Evolutionary conservation across 2,888 invertebrate species (phyloP), one percentile per base, ranked within the genome.

Genomic region (Zygothrica quintamaculata): DNA sequence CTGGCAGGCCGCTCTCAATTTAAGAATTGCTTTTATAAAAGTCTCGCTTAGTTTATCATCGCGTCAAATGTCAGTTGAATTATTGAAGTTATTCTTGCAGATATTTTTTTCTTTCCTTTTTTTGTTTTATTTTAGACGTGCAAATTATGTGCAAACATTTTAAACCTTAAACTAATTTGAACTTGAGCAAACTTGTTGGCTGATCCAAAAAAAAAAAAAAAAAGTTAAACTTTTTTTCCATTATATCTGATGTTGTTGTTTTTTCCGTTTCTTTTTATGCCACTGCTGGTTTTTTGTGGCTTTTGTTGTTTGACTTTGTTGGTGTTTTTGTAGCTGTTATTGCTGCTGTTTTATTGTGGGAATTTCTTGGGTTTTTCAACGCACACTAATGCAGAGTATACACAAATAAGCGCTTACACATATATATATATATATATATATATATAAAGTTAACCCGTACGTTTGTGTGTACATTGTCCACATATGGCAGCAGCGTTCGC

Each of bases 321-420:
- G 29, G 12, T 22, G 53, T 36, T 74, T 65, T 64, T 72, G 70
- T 65, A 59, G 73, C 50, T 65, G 74, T 77, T 81, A 74, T 81
- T 85, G 84, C 82, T 85, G 79, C 82, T 76, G 65, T 77, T 82
- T 84, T 90, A 89, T 90, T 89, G 87, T 90, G 90, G 90, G 90
- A 90, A 90, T 90, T 90, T 90, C 90, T 90, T 86, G 90, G 90
- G 90, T 90, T 90, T 90, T 90, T 90, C 90, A 84, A 89, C 88
- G 77, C 84, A 89, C 78, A 87, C 87, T 74, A 66, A 60, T 70
- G 74, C 71, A 74, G 52, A 34, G 5, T 37, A 61, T 43, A 53
- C 40, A 57, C 42, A 53, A 36, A 48, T 36, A 65, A 29, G 46
- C 40, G 12, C 33, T 16, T 15, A 25, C 42, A 39, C 33, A 37